phyloP scores from a whole-genome alignment of 1,140 invertebrate species.

The Bombus affinis region DNA sequence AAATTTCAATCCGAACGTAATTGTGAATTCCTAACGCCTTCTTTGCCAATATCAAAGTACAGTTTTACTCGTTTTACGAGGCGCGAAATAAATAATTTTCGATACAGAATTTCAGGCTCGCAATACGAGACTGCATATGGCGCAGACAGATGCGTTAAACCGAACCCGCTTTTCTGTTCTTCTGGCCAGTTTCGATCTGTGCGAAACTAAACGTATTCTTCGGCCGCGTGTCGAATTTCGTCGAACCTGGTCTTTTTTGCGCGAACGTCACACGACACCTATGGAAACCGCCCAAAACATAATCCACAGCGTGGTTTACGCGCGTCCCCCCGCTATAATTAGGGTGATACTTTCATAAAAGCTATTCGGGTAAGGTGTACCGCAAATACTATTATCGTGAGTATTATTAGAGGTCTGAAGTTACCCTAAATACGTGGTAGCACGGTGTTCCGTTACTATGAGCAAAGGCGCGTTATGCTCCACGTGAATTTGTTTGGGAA shows the following conservation, averaged over 20 bases:
- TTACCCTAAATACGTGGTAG: slow-evolving; percentile 6
- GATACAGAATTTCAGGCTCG: neutral
- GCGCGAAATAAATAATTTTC: slow-evolving; percentile 16
- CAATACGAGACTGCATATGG: slow-evolving; percentile 62
- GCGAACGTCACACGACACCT: slow-evolving; percentile 62
- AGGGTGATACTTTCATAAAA: slow-evolving; percentile 62
- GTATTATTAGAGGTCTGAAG: slow-evolving; percentile 44
- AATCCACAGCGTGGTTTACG: slow-evolving; percentile 57
- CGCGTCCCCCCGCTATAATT: slow-evolving; percentile 53
- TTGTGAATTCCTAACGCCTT: neutral
- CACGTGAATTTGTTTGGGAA: neutral
- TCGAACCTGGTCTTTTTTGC: slow-evolving; percentile 46
- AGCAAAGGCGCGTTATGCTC: neutral
- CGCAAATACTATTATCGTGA: slow-evolving; percentile 62
- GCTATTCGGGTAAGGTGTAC: slow-evolving; percentile 61
- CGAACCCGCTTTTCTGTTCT: slow-evolving; percentile 39
- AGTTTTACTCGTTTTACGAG: neutral
- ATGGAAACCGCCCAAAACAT: slow-evolving; percentile 51
- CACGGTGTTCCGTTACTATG: slow-evolving; percentile 24
- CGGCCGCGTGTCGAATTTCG: slow-evolving; percentile 56
- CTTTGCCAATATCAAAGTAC: neutral
- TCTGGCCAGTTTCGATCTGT: slow-evolving; percentile 11
- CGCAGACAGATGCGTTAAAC: slow-evolving; percentile 60
- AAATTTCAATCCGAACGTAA: neutral
- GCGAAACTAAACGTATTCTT: slow-evolving; percentile 52